Conservation (phyloP, 2,113 vertebrate genomes). For the Scatophagus argus region DNA sequence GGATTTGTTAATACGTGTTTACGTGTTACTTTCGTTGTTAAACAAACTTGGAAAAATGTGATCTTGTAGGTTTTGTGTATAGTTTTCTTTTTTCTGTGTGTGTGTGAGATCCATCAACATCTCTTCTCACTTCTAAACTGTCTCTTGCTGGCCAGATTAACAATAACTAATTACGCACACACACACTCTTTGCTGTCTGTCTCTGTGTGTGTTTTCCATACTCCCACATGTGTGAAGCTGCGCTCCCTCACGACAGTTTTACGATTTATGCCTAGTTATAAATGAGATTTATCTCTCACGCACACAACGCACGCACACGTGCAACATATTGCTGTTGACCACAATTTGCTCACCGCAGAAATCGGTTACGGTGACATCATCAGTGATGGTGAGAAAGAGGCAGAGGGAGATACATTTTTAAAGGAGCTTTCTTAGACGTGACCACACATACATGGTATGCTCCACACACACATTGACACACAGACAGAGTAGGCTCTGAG, state of each 20-base stretch:
- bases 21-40: neutral
- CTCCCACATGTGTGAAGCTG: slow-evolving; percentile 31
- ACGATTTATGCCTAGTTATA: slow-evolving; percentile 59
- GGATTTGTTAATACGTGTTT: neutral
- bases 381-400: slow-evolving; percentile 31
- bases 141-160: slow-evolving; percentile 50
- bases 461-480: slow-evolving; percentile 60
- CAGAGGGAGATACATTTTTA: slow-evolving; percentile 52
- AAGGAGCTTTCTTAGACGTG: slow-evolving; percentile 75
- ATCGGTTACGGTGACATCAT: slow-evolving; percentile 57
- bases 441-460: slow-evolving; percentile 82
- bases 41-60: neutral
- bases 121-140: slow-evolving; percentile 15
- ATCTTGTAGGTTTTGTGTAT: slow-evolving; percentile 19
- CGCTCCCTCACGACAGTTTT: slow-evolving; percentile 36
- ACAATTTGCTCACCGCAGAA: slow-evolving; percentile 29
- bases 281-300: slow-evolving; percentile 48
- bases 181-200: slow-evolving; percentile 38
- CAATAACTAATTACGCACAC: slow-evolving; percentile 58
- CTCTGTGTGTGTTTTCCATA: slow-evolving; percentile 21
- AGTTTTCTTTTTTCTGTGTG: slow-evolving; percentile 35
- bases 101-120: slow-evolving; percentile 21
- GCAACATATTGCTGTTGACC: slow-evolving; percentile 32
- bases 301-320: slow-evolving; percentile 1
- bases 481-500: slow-evolving; percentile 66